Conservation (phyloP, 23 tunicate genomes). For the Diplosoma virens region DNA sequence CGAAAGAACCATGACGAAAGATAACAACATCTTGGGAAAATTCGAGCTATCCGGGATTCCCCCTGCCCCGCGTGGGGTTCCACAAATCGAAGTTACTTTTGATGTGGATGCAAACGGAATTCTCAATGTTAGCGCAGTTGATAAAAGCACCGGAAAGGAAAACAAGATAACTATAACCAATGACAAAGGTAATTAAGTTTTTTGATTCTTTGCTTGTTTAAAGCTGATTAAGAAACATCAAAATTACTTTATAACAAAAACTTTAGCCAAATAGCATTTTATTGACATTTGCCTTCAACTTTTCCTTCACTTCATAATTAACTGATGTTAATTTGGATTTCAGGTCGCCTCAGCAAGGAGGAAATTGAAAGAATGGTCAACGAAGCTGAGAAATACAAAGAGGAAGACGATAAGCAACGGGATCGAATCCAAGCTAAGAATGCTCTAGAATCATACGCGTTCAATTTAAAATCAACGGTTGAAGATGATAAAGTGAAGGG, state of each 20-base stretch:
- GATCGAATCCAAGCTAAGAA: slow-evolving; percentile 55
- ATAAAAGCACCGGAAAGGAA: slow-evolving; percentile 93
- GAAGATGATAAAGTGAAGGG: slow-evolving; percentile 65
- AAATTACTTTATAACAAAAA: too few relatives aligned
- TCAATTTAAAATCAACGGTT: slow-evolving; percentile 45
- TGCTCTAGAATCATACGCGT: slow-evolving; percentile 65
- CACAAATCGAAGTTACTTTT: slow-evolving; percentile 92
- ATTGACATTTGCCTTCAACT: too few relatives aligned
- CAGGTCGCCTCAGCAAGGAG: slow-evolving; percentile 70
- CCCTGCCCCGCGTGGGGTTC: slow-evolving; percentile 96
- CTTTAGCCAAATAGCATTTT: too few relatives aligned
- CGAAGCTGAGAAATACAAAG: slow-evolving; percentile 81
- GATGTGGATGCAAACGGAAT: slow-evolving; percentile 95
- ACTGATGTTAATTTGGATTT: background rate
- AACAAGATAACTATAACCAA: slow-evolving; percentile 97
- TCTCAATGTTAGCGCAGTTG: slow-evolving; percentile 87
- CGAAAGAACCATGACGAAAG: slow-evolving; percentile 96
- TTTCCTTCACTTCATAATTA: too few relatives aligned
- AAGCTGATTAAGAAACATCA: too few relatives aligned
- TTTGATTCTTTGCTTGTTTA: too few relatives aligned
- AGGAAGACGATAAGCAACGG: slow-evolving; percentile 62
- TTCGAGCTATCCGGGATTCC: slow-evolving; percentile 95
- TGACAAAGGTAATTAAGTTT: slow-evolving; percentile 99
- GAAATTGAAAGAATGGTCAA: slow-evolving; percentile 74
- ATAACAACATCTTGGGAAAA: slow-evolving; percentile 95